Percentiles rank a stretch among this genome's conserved stretches.
phyloP scores from a whole-genome alignment of 1,140 invertebrate species.

The Coptotermes formosanus region DNA sequence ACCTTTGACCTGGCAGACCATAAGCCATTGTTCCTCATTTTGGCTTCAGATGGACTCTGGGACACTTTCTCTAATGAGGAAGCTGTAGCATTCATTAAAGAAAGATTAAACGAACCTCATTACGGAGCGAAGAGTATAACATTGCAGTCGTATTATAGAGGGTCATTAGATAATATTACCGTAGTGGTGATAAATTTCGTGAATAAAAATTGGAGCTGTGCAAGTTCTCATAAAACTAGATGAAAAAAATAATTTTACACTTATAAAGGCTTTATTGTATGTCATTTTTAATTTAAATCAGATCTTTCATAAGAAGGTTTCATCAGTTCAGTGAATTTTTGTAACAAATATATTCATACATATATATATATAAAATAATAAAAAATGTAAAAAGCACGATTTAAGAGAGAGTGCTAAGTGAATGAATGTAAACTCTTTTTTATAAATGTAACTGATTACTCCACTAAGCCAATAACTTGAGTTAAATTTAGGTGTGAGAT shows the following conservation, averaged over 20 bases:
- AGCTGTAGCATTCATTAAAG: slow-evolving; percentile 82
- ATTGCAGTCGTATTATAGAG: slow-evolving; percentile 85
- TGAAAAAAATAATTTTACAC: slow-evolving; percentile 31
- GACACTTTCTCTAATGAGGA: slow-evolving; percentile 94
- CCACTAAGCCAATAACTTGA: too few species aligned
- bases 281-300: slow-evolving; percentile 28
- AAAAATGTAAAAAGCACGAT: not conserved
- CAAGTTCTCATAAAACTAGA: slow-evolving; percentile 37
- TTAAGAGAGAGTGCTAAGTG: not conserved
- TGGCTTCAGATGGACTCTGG: slow-evolving; percentile 95
- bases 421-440: not conserved
- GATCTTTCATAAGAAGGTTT: not conserved
- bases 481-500: too few species aligned
- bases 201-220: slow-evolving; percentile 51
- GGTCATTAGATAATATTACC: slow-evolving; percentile 94
- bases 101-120: slow-evolving; percentile 77
- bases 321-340: not conserved
- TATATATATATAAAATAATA: not conserved
- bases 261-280: too few species aligned
- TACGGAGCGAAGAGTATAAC: slow-evolving; percentile 88
- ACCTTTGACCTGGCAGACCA: slow-evolving; percentile 87
- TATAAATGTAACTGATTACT: not conserved
- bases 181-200: slow-evolving; percentile 87
- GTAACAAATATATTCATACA: not conserved
- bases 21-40: slow-evolving; percentile 82